Evolutionary conservation across 2,797 vertebrate genomes (phyloP), one percentile per base, ranked within the genome.

Genomic region (Pelodytes ibericus): DNA sequence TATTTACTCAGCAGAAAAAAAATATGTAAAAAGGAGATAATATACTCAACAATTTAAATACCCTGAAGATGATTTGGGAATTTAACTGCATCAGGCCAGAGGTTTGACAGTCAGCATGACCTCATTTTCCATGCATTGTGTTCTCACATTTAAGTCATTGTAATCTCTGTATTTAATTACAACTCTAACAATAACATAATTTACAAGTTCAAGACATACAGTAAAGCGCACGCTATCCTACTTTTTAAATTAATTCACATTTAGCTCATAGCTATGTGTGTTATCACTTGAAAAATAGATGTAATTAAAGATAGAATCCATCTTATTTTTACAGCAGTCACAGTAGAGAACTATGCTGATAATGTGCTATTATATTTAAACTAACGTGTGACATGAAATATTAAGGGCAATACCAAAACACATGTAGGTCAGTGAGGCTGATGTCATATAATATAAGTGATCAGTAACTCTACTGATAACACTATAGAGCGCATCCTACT

Each of bases 1-100:
- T 61, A 71, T 31, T 61, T 60, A 61, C 69, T 47, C 25, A 31
- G 62, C 20, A 64, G 62, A 20, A 41, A 64, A n/a, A n/a, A 64
- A 41, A 20, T 64, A 26, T 61, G 26, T 39, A 49, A 33, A 61
- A 59, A 26, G 47, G 26, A 60, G 33, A 49, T 64, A 64, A 64
- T 64, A 64, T 64, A 44, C 36, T 64, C 33, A 64, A 30, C 58
- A 31, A 49, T 24, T 30, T 29, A 72, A 41, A 59, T 31, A 61
- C n/a, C 41, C 25, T 61, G 57, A 62, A 72, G 70, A 62, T 72
- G 41, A 49, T 72, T 61, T 61, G 51, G 8, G 60, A 72, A 39
- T 51, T 49, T 72, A 51, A 31, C 61, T 47, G 22, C 44, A 62
- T 25, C 25, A 29, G 29, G 13, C 59, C 27, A 72, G 39, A 61